Evolutionary conservation across 1,140 invertebrate species (phyloP).

Genomic region (Apolygus lucorum): DNA sequence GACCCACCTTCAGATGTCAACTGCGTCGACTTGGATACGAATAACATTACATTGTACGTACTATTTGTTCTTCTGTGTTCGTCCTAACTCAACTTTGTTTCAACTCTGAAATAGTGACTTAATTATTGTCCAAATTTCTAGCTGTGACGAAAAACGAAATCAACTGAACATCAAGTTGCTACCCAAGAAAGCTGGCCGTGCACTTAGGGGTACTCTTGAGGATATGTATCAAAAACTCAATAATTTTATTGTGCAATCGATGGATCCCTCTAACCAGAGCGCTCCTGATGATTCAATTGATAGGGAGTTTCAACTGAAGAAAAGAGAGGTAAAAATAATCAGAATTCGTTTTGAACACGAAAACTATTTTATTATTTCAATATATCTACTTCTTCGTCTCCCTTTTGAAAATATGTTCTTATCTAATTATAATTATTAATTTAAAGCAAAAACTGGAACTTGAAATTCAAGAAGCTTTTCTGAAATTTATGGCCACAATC

Average conservation of each 20-base stretch:
- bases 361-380: too few relatives aligned
- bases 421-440: too few relatives aligned
- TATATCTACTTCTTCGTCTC: too few relatives aligned
- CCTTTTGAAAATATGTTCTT: too few relatives aligned
- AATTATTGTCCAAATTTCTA: too few relatives aligned
- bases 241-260: conserved; percentile 37
- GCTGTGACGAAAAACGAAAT: conserved; percentile 76
- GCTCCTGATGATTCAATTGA: conserved; percentile 48
- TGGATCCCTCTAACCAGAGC: conserved; percentile 33
- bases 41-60: conserved; percentile 64
- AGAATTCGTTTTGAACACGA: too few relatives aligned
- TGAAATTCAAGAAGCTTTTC: conserved; percentile 93
- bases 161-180: conserved; percentile 73
- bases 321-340: conserved; percentile 62
- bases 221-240: conserved; percentile 52
- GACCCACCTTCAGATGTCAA: conserved; percentile 93
- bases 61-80: too few relatives aligned
- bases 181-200: conserved; percentile 77
- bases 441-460: conserved; percentile 68
- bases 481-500: conserved; percentile 90
- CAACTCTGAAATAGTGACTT: too few relatives aligned
- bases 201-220: conserved; percentile 63
- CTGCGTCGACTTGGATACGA: conserved; percentile 97
- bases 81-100: too few relatives aligned
- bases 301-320: conserved; percentile 60